These are phyloP conservation scores for Recurvirostra avosetta DNA, from an alignment of 2,113 vertebrate genomes.

Conservation along the genomic window DNA sequence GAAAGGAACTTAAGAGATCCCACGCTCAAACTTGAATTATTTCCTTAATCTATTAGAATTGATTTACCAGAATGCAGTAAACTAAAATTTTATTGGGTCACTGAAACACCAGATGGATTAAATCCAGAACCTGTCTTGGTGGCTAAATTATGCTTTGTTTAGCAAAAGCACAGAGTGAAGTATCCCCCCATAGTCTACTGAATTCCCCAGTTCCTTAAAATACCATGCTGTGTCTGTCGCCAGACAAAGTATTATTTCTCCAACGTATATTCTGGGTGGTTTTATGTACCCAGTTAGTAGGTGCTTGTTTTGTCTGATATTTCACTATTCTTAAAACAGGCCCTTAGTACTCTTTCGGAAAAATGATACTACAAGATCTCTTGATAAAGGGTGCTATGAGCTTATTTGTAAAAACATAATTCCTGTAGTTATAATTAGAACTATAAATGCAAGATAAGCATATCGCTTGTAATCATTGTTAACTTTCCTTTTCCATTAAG, in stretches of 20 bases:
- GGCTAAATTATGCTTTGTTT: background rate
- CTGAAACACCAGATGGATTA: background rate
- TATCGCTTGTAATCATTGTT: background rate
- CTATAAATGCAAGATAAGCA: background rate
- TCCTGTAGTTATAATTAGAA: background rate
- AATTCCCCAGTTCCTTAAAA: background rate
- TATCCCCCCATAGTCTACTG: background rate
- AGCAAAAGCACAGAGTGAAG: background rate
- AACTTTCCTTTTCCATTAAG: constrained; percentile 55
- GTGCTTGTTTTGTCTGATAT: background rate
- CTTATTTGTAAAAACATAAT: background rate
- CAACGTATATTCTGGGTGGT: background rate
- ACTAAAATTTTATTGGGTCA: background rate
- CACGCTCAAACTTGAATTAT: background rate
- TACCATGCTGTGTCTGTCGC: background rate
- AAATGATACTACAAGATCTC: background rate
- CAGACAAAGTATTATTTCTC: background rate
- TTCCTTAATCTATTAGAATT: background rate
- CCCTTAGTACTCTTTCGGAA: background rate
- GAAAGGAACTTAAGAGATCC: background rate
- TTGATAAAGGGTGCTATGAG: background rate
- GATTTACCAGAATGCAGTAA: background rate
- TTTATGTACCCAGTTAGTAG: background rate
- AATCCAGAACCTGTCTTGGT: background rate
- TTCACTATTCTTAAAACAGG: background rate